Base-by-base conservation (phyloP, 2,113 vertebrate species). In the Prietella phreatophila region DNA sequence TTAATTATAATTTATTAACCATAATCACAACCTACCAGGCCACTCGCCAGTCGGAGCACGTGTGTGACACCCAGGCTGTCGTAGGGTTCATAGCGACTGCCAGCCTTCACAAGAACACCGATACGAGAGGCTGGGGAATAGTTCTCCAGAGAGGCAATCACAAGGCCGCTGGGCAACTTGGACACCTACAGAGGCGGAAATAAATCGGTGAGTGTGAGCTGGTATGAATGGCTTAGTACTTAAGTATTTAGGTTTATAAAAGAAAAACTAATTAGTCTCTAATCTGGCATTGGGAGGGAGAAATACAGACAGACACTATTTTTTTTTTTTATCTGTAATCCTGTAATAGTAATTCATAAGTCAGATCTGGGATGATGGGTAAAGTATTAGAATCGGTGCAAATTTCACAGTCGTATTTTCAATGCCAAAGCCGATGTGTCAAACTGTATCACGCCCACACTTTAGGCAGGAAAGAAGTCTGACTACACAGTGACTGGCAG, bases 131-230 rank as follows among this genome's bases (percentile, higher is more conserved):
- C 83, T 0, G 99, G 98, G 56, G 97, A 97, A 86, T 97, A 97
- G 88, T 98, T 99, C 91, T 99, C 98, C 93, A 98, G 85, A 65
- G 99, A 99, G 0, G 98, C 96, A 30, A 99, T 96, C 89, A 98
- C 93, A 91, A 99, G 94, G 3, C 99, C 99, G 91, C 96, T 99
- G 86, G 97, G 96, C 79, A 99, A 93, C 82, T 94, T 98, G 92
- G 96, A 97, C 85, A 99, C 96, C 99, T 99, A 91, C 33, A 87
- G 90, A 86, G 3, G 3, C 3, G 19, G 9, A 47, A 33, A 67
- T n/a, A 4, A 67, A 67, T 15, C 65, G 0, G 1, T 67, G 2
- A 30, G n/a, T 20, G 69, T 25, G 3, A 75, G 39, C 36, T 39
- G 36, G 47, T 17, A 30, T 79, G n/a, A 79, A 55, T 30, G 47